Conservation (phyloP, 2,797 vertebrate species). For the Trachops cirrhosus region DNA sequence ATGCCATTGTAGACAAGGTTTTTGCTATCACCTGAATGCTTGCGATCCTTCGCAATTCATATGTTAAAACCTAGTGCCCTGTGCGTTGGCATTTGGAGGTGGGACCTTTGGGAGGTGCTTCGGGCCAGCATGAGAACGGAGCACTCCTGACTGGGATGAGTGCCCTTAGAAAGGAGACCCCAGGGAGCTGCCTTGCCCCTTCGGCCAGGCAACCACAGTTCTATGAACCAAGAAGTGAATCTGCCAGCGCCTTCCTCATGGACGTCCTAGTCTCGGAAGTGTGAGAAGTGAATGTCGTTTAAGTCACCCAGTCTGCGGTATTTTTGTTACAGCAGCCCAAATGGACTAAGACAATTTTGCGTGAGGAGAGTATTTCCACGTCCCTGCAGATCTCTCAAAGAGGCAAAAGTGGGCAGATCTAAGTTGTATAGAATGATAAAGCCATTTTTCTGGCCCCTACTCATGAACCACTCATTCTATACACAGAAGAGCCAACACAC, state of each 20-base stretch:
- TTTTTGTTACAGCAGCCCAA: not conserved
- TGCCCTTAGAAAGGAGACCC: not conserved
- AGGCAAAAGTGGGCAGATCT: not conserved
- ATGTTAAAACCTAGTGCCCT: not conserved
- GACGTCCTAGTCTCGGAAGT: not conserved
- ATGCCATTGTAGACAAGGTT: not conserved
- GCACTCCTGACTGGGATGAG: not conserved
- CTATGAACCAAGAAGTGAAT: not conserved
- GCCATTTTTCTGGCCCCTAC: not conserved
- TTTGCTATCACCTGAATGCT: not conserved
- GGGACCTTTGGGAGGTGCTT: not conserved
- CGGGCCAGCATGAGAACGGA: not conserved
- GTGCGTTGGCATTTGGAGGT: not conserved
- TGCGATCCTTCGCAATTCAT: not conserved
- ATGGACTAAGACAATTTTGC: not conserved
- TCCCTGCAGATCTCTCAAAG: not conserved
- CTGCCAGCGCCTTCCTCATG: not conserved
- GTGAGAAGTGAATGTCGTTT: not conserved
- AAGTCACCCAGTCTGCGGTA: not conserved
- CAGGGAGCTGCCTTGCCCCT: not conserved
- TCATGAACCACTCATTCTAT: not conserved
- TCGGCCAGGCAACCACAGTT: too few species aligned
- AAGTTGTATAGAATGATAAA: not conserved
- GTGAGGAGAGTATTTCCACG: not conserved
- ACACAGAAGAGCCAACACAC: not conserved